Base-by-base conservation (phyloP, 2,797 vertebrate genomes). In the Enteromius viviparus region DNA sequence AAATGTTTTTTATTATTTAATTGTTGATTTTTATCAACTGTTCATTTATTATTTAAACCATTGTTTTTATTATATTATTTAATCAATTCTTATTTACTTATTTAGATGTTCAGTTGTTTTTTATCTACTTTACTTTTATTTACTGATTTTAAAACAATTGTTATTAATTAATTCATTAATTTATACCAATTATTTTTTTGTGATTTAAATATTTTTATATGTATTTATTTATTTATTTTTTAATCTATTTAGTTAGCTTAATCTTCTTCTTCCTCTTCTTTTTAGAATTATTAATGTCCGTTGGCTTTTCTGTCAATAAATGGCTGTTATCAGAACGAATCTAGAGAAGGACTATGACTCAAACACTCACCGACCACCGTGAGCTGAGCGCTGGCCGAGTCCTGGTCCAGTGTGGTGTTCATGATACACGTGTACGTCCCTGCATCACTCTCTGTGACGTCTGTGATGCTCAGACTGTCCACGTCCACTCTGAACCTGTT, bases 341-440 rank as follows among this genome's bases (percentile, higher is more conserved):
- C 40, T n/a, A 23, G n/a, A 45, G 40, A 47, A n/a, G n/a, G 3
- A 26, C 68, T 47, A 15, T 26, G 2, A 64, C 26, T 29, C 60
- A 47, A 72, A 42, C 83, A 91, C 96, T 88, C 97, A 99, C 98
- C 98, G 12, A 99, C 96, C 82, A 99, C 97, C 15, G 95, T 96
- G 85, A 99, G 97, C 90, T 93, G 88, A 65, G 97, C 97, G 8
- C 95, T 97, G 93, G 97, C 97, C 3, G 96, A 97, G 87, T 96
- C 97, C 0, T 92, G 95, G 93, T 99, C 98, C 94, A 99, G 93
- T 6, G 95, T 96, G 45, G 98, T 99, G 93, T 98, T 98, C 91
- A 96, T 95, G 85, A 96, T 90, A 89, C 98, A 99, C 0, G 94
- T 98, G 91, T 99, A 99, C 4, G 92, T 93, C 19, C 98, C 98